Evolutionary conservation across 2,888 invertebrate genomes (phyloP), one percentile per base, ranked within the genome.

Genomic region (Scelioninae gen. 1): DNA sequence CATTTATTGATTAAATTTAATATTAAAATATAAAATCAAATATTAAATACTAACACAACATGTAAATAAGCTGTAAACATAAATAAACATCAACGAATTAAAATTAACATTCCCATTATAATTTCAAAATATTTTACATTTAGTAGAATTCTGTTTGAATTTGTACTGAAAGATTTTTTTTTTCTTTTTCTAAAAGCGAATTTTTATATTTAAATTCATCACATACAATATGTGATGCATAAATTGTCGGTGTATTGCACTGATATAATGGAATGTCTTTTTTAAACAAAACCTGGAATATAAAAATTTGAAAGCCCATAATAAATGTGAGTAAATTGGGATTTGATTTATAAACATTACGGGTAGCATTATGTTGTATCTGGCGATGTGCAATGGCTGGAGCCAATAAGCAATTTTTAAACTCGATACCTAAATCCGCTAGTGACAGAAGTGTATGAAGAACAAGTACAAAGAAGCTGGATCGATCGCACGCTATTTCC

Each of bases 401-500:
- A 7, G 6, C 29, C 40, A 47, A 81, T 81, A 55, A 66, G 65
- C 62, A 71, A 84, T 81, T 77, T 77, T 74, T 56, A 62, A 71
- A 75, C 63, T 66, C 79, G 53, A 62, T 72, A 78, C 53, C 69
- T 72, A 80, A 82, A 82, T 82, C 65, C 80, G 68, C 62, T 77
- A 77, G 74, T 76, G 82, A 74, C 78, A 62, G 53, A 82, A 78
- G 75, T 82, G 78, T 60, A 82, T 75, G 68, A 78, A 84, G 77
- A 84, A 84, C 82, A 80, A 80, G 81, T 83, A 77, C 68, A 83
- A 83, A 85, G 87, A 88, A 87, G 87, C 85, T 86, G 85, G 78
- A 87, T 88, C 88, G 87, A 87, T 88, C 86, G 86, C 84, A 83
- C 84, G 84, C 81, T 81, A 86, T 86, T 86, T 86, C 87, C 87